A percentile compares a stretch with the other conserved stretches of the same genome.
phyloP scores from a whole-genome alignment of 1,140 invertebrate species.

The Micrasema longulum region DNA sequence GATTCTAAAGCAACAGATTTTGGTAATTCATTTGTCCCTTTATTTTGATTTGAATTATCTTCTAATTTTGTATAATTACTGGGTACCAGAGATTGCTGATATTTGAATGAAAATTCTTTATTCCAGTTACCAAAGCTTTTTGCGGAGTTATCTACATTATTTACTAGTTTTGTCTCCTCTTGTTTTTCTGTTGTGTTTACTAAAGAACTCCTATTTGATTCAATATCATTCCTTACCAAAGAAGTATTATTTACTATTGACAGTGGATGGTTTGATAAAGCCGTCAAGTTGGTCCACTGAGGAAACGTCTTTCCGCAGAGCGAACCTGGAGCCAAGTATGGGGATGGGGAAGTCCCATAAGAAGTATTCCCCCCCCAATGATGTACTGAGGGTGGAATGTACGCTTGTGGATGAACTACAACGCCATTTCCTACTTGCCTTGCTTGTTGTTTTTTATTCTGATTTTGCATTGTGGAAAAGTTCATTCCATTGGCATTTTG shows the following conservation, averaged over 20 bases:
- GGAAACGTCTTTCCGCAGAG: too few species aligned
- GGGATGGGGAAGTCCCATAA: conserved; percentile 52
- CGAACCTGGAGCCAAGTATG: background rate
- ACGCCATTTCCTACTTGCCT: conserved; percentile 59
- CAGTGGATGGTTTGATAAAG: conserved; percentile 55
- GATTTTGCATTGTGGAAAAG: conserved; percentile 62
- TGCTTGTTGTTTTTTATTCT: conserved; percentile 59
- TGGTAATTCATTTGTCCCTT: conserved; percentile 7
- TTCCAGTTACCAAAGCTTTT: conserved; percentile 5
- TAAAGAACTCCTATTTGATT: background rate
- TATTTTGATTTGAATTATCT: background rate
- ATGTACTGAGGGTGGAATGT: conserved; percentile 60
- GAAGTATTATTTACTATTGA: conserved; percentile 59
- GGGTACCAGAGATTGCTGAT: conserved; percentile 29
- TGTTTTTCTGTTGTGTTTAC: background rate
- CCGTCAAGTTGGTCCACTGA: conserved; percentile 58
- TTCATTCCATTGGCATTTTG: conserved; percentile 65
- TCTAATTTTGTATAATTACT: too few species aligned
- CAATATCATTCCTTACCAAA: conserved; percentile 7
- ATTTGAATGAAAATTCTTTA: conserved; percentile 19
- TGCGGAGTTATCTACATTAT: background rate
- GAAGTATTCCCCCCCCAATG: conserved; percentile 63
- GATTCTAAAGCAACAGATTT: background rate
- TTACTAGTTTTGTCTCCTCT: conserved; percentile 11
- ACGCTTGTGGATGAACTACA: conserved; percentile 61